Conservation (phyloP, 2,888 invertebrate species). For the Clitarchus hookeri region DNA sequence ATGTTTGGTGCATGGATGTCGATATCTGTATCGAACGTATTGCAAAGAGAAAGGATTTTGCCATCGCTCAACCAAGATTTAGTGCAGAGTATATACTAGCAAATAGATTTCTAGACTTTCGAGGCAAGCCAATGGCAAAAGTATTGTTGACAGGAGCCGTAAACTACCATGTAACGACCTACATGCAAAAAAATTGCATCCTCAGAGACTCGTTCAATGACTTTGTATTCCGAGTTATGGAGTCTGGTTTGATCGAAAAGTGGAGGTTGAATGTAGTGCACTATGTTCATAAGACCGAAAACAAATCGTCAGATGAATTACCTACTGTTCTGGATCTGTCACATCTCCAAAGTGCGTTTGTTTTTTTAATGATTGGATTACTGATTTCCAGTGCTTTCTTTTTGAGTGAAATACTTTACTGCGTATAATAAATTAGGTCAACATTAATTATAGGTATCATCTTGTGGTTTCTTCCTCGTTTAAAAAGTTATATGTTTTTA, state of each 20-base stretch:
- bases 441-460: too few relatives aligned
- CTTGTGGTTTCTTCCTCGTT: too few relatives aligned
- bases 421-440: background rate
- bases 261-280: background rate
- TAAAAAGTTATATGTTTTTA: too few relatives aligned
- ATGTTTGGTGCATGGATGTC: background rate
- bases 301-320: background rate
- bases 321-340: background rate
- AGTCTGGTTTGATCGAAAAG: background rate
- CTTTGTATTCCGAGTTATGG: background rate
- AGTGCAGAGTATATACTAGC: background rate
- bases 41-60: background rate
- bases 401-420: background rate
- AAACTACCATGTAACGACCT: background rate
- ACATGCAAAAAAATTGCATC: constrained; percentile 3
- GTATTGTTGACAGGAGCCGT: background rate
- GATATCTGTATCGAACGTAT: background rate
- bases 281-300: background rate
- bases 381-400: background rate
- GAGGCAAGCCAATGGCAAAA: background rate
- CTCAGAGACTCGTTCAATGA: background rate
- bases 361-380: background rate
- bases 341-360: background rate
- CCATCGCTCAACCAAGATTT: background rate
- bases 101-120: background rate